Evolutionary conservation across 2,113 vertebrate genomes (phyloP), one percentile per base, ranked within the genome.

Genomic region (Emberiza fucata): DNA sequence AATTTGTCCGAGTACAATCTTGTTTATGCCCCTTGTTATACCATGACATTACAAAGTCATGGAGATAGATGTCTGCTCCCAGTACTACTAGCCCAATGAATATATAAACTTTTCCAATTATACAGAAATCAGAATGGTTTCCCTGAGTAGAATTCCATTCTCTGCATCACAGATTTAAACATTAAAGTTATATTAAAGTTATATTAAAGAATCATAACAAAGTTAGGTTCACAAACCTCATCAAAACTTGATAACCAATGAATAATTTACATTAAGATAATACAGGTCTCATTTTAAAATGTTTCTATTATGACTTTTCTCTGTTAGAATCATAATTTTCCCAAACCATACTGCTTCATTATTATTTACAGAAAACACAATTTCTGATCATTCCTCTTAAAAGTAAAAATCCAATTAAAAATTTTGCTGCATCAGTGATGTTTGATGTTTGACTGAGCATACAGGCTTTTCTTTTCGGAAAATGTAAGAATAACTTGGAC

Each of bases 241-340:
- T 90, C 5, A 14, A 88, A 92, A 95, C 42, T 92, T 87, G 86
- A 95, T 85, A 94, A 93, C 50, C 6, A 5, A 96, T 86, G 94
- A 93, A 95, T 95, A 96, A 96, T 95, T 95, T 93, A 95, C 57
- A 85, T 86, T 66, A 90, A 94, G 90, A 90, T 80, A 93, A 92
- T 54, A 86, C 21, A 61, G 45, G 76, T 92, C 83, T 88, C 75
- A 87, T 83, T 92, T 95, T 54, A 54, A 93, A 94, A 45, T 81
- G 59, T 64, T 93, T 72, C 66, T 80, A 57, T 87, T 91, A 86
- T 50, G 4, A 69, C 20, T 89, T 92, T 70, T 85, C 66, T 71
- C 78, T 85, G 73, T 80, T 69, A 82, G 68, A 94, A 73, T 39
- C 7, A 27, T 84, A 66, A 47, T 88, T 95, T 94, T 79, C 86